A percentile compares a stretch with the other conserved stretches of the same genome.
Evolutionary conservation across 2,113 vertebrate genomes (phyloP).

Genomic region (Pteropus alecto): DNA sequence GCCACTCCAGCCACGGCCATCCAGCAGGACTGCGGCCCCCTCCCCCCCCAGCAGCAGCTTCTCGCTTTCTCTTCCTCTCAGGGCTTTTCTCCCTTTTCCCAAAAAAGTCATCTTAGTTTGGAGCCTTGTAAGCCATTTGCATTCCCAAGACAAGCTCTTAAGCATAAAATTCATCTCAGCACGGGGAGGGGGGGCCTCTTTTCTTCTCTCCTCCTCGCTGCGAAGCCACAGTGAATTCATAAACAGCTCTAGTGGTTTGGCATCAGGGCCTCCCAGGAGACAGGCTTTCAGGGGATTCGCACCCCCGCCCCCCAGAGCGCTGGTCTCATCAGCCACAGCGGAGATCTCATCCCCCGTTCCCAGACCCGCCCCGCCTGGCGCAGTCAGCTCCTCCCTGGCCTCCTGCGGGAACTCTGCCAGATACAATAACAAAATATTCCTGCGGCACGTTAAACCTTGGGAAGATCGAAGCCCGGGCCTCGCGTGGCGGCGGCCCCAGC

Average conservation of each 20-base stretch:
- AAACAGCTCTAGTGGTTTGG: constrained; percentile 38
- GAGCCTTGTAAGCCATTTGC: constrained; percentile 76
- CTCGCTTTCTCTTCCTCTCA: constrained; percentile 65
- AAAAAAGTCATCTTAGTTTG: constrained; percentile 70
- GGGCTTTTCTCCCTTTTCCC: constrained; percentile 13
- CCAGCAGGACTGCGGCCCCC: neutral
- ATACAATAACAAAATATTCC: constrained; percentile 59
- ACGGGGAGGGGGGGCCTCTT: constrained; percentile 32
- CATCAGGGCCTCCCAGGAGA: neutral
- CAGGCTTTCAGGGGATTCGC: constrained; percentile 36
- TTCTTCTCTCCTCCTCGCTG: constrained; percentile 39
- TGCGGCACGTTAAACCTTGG: constrained; percentile 75
- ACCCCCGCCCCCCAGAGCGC: neutral
- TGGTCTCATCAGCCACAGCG: constrained; percentile 22
- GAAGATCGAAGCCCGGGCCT: constrained; percentile 81
- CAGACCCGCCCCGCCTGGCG: neutral
- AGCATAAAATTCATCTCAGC: constrained; percentile 77
- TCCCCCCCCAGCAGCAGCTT: neutral
- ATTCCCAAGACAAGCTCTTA: constrained; percentile 78
- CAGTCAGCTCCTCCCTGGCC: neutral
- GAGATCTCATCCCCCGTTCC: constrained; percentile 9
- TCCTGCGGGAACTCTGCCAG: neutral
- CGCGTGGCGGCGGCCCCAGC: constrained; percentile 79
- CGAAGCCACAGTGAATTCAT: constrained; percentile 68
- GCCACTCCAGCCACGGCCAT: neutral